Evolutionary conservation across 1,140 invertebrate species (phyloP), one percentile per base, ranked within the genome.

Genomic region (Agrilus planipennis): DNA sequence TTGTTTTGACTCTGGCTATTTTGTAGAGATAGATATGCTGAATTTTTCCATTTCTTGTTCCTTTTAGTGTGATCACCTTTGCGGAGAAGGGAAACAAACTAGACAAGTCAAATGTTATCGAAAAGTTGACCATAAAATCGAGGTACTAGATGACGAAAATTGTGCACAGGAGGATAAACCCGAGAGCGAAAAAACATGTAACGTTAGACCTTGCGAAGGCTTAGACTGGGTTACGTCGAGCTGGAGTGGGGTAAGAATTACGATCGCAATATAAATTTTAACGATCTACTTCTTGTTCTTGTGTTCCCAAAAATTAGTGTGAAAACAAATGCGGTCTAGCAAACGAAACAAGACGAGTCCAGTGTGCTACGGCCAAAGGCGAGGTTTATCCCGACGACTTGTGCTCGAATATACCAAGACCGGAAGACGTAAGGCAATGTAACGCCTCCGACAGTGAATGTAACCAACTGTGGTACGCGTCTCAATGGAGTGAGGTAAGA

Each of bases 191-290:
- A 72, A 79, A 53, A 35, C 64, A 25, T 94, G 91, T 58, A 72
- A 79, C 42, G 47, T 85, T 20, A 71, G 81, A 29, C 87, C 89
- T 4, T 95, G 91, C 55, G 85, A 87, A 37, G 90, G 90, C 9
- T 77, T 92, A 11, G 90, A 94, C 59, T 95, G 91, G 88, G 72
- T 92, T 20, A 70, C 76, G 0, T 81, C 85, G 4, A 76, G 83
- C 17, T 96, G 91, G 91, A 78, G 76, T 52, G 86, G 88, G 41
- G 89, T 92, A 70, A 81, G 78, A 25, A 29, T n/a, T 66, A 39
- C 42, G 34, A 15, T 30, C 15, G n/a, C n/a, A 14, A 10, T 22
- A 41, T 2, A 21, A 15, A 15, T 49, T 23, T 19, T 12, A 14
- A 16, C 29, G 6, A 14, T 27, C n/a, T 11, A 39, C 17, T 29